phyloP scores from a whole-genome alignment of 2,797 vertebrate genomes.

The Pangasius macronema region DNA sequence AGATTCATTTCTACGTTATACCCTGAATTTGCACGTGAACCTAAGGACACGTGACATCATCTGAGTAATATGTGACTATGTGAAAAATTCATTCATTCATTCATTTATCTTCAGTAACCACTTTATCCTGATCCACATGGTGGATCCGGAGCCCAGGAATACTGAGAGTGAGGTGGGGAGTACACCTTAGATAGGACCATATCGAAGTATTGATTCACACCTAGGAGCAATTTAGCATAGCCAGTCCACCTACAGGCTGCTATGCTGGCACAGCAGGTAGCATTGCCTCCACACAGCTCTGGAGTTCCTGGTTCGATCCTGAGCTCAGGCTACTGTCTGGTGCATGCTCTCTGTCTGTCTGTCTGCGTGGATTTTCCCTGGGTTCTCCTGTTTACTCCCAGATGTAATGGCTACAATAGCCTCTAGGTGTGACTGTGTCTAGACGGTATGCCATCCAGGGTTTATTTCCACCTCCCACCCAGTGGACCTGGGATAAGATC shows the following conservation, averaged over 20 bases:
- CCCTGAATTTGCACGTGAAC: neutral
- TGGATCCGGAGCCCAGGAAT: neutral
- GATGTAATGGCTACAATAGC: neutral
- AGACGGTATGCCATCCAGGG: neutral
- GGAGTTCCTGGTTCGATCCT: neutral
- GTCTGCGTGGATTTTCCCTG: neutral
- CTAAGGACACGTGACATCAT: neutral
- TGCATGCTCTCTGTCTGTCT: neutral
- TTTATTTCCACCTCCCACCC: neutral
- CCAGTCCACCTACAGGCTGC: neutral
- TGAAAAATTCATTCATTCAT: neutral
- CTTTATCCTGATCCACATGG: neutral
- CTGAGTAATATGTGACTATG: neutral
- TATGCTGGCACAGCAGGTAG: neutral
- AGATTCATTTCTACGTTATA: neutral
- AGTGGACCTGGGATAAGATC: neutral
- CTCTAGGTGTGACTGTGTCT: neutral
- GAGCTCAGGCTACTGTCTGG: neutral
- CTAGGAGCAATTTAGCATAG: neutral
- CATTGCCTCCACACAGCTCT: neutral
- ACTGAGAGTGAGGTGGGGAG: neutral
- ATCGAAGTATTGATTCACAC: neutral
- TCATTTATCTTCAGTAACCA: neutral
- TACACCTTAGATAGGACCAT: neutral
- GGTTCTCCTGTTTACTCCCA: neutral